Evolutionary conservation across 2,113 vertebrate species (phyloP).

Genomic region (Promerops cafer): DNA sequence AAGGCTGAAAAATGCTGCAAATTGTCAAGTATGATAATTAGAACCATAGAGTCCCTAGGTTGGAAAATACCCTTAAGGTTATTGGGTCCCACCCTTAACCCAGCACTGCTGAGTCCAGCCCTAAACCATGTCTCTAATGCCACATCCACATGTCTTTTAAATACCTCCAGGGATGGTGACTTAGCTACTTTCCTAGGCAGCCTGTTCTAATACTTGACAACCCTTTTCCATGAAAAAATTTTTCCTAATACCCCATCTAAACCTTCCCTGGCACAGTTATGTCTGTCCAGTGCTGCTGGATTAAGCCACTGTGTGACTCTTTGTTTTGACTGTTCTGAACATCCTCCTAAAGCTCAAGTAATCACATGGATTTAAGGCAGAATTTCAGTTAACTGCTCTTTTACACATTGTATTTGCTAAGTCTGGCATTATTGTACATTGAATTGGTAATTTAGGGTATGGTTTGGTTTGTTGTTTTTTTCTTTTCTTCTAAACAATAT

Average conservation of each 20-base stretch:
- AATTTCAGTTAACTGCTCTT: neutral
- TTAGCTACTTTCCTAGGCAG: neutral
- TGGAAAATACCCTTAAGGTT: neutral
- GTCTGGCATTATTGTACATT: neutral
- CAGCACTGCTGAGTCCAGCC: neutral
- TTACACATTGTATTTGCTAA: neutral
- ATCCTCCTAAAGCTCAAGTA: neutral
- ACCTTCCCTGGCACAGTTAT: neutral
- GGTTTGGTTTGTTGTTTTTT: neutral
- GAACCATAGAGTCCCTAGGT: neutral
- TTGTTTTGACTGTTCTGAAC: neutral
- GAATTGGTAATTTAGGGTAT: neutral
- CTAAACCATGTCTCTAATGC: neutral
- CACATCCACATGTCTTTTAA: neutral
- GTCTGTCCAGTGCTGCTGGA: neutral
- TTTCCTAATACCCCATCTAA: neutral
- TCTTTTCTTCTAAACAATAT: neutral
- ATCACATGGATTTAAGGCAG: neutral
- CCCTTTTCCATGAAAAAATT: neutral
- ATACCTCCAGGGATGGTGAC: neutral
- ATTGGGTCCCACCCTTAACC: rapidly evolving
- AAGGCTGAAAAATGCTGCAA: neutral
- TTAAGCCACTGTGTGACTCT: neutral
- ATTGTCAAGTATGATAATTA: neutral
- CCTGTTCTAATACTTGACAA: neutral